Base-by-base conservation (phyloP, 1,140 invertebrate genomes). In the Lerema accius region DNA sequence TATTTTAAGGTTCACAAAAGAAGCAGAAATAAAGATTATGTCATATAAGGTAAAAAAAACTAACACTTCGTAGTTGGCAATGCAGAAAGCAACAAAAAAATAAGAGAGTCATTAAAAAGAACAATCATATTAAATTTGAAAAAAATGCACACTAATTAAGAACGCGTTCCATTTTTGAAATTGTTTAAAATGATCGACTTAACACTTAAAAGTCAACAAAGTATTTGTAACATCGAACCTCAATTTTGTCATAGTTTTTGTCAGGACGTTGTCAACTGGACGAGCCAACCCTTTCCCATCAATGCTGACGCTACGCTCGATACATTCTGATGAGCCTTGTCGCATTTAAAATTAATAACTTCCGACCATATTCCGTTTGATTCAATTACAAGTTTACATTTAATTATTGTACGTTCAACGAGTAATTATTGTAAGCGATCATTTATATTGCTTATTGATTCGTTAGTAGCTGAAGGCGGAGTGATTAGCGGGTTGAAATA, bases 331-430 rank as follows among this genome's bases (percentile, higher is more conserved):
- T 58, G 55, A 58, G 55, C 26, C 23, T 58, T 19, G 55, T 58
- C 55, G 55, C 55, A 43, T 58, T 58, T 58, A 23, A 58, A 58
- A 58, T 58, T 58, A 58, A 58, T 58, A 58, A 58, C 55, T 58
- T 46, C 55, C 55, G 28, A 58, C 42, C 13, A 58, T 58, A 58
- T 58, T 58, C 53, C 53, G 53, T 58, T 58, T 58, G 53, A 58
- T 58, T 58, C 53, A 58, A 58, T 58, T 58, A 58, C 53, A 45
- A 26, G 40, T 58, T 58, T 45, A 58, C 53, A 45, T 58, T 45
- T 58, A 58, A 58, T 58, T 45, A 58, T 14, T 42, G 53, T 45
- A 23, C 17, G 23, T 10, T 55, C 51, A 55, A 19, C 53, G 14
- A 32, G 53, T 58, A 58, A 58, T 58, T 55, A 55, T 43, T 55